These are phyloP conservation scores for Tragelaphus buxtoni DNA, from an alignment of 2,113 vertebrate genomes.

Conservation along the genomic window DNA sequence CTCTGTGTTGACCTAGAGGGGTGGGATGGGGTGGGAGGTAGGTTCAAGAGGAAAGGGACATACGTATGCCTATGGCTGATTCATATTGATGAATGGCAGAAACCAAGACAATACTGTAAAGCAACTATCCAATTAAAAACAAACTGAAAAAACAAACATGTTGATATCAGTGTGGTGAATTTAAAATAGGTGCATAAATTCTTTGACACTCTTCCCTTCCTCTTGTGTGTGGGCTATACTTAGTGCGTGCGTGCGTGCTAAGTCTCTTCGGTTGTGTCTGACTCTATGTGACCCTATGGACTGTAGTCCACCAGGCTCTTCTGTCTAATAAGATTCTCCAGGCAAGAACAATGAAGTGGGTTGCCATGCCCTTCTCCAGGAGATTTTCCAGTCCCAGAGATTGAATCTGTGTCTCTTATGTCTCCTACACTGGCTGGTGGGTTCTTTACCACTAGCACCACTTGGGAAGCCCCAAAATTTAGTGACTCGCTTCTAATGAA, in stretches of 20 bases:
- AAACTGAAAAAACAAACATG: background rate
- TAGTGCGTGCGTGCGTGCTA: rapidly evolving
- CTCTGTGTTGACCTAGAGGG: background rate
- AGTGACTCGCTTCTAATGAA: background rate
- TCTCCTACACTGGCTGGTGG: background rate
- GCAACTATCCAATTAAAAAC: too few species aligned
- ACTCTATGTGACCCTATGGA: background rate
- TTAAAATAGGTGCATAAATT: background rate
- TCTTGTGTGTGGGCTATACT: background rate
- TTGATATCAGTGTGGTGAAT: background rate
- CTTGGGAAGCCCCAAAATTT: background rate
- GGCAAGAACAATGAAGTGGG: background rate
- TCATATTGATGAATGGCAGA: too few species aligned
- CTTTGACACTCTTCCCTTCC: background rate
- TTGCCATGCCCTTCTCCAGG: background rate
- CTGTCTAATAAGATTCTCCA: background rate
- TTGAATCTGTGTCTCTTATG: background rate
- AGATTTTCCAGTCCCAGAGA: background rate
- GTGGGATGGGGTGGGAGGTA: background rate
- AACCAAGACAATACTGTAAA: too few species aligned
- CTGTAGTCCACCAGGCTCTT: background rate
- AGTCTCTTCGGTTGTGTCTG: background rate
- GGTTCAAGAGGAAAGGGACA: background rate
- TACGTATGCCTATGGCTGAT: too few species aligned
- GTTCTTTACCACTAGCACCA: background rate